Evolutionary conservation across 2,797 vertebrate species (phyloP).

Genomic region (Chromobotia macracanthus): DNA sequence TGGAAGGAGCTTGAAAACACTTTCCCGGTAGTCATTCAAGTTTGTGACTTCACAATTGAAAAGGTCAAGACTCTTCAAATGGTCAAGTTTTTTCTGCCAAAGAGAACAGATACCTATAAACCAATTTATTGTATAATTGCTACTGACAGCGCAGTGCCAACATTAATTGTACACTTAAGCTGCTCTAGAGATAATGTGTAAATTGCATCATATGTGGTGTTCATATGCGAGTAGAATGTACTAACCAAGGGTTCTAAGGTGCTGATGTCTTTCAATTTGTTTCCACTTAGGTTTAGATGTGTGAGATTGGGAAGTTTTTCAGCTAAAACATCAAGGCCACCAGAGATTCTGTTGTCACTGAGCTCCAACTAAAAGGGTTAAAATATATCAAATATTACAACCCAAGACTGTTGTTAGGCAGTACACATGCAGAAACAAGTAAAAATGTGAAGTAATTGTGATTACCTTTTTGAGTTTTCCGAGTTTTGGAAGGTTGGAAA

Average conservation of each 20-base stretch:
- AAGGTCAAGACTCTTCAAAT: conserved; percentile 91
- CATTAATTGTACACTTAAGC: neutral
- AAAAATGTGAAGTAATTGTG: neutral
- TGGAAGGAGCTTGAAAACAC: conserved; percentile 89
- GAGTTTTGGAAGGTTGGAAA: conserved; percentile 90
- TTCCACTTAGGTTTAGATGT: conserved; percentile 92
- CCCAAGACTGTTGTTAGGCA: neutral
- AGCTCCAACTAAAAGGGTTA: conserved; percentile 85
- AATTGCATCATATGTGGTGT: neutral
- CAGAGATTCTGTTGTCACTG: conserved; percentile 92
- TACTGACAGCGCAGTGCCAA: neutral
- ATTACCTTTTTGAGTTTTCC: conserved; percentile 93
- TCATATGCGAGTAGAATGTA: neutral
- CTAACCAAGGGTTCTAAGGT: conserved; percentile 91
- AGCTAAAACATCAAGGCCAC: conserved; percentile 90
- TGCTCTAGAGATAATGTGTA: neutral
- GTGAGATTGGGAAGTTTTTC: conserved; percentile 92
- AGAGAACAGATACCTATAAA: neutral
- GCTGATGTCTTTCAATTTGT: conserved; percentile 94
- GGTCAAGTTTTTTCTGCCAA: conserved; percentile 88
- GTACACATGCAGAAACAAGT: neutral
- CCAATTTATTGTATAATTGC: neutral
- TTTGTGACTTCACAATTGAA: conserved; percentile 96
- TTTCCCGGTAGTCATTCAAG: conserved; percentile 91
- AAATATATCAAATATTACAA: conserved; percentile 10